Evolutionary conservation across 2,797 vertebrate species (phyloP).

Genomic region (Halcyon smyrnensis): DNA sequence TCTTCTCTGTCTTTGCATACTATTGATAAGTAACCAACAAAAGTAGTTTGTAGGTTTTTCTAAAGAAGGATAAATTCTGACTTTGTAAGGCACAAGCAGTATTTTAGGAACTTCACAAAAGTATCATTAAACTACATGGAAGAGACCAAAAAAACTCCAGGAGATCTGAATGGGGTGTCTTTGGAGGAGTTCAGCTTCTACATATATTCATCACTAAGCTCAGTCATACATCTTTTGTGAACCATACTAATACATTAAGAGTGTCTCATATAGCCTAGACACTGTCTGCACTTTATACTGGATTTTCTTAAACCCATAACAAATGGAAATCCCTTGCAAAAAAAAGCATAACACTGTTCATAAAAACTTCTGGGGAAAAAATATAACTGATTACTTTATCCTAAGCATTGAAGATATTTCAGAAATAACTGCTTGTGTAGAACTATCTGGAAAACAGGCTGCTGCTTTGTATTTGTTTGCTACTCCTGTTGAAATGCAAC

Average conservation of each 20-base stretch:
- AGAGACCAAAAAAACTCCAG: not conserved
- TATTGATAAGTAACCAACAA: not conserved
- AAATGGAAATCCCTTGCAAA: not conserved
- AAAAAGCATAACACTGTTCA: not conserved
- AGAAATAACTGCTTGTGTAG: not conserved
- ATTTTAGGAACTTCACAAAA: not conserved
- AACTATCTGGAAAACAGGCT: not conserved
- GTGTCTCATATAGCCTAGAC: not conserved
- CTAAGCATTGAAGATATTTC: not conserved
- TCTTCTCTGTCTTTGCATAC: not conserved
- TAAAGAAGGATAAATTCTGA: not conserved
- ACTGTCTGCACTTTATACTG: not conserved
- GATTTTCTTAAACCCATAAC: not conserved
- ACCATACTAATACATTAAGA: not conserved
- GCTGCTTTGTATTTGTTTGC: not conserved
- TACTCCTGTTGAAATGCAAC: not conserved
- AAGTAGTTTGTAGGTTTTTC: not conserved
- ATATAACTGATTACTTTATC: not conserved
- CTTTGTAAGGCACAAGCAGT: not conserved
- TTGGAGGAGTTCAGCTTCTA: not conserved
- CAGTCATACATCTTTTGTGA: not conserved
- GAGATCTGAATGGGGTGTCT: not conserved
- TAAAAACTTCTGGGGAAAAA: not conserved
- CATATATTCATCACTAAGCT: not conserved
- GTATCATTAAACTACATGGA: not conserved